Evolutionary conservation across 2,797 vertebrate genomes (phyloP), one percentile per base, ranked within the genome.

Genomic region (Pipistrellus nathusii): DNA sequence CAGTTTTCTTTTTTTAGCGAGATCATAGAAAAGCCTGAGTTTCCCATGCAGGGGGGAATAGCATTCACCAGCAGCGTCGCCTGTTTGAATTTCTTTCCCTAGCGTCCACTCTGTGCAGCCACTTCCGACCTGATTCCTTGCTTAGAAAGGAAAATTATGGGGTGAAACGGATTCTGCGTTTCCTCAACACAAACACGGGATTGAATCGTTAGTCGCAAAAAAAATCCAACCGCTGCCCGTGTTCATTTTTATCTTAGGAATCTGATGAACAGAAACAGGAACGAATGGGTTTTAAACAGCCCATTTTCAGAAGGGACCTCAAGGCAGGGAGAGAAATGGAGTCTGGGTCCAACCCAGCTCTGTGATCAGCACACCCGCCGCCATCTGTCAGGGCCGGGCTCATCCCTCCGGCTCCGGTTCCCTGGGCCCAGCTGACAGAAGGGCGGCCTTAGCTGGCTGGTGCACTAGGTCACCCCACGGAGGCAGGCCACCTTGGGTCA

Each of bases 401-500:
- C 83, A 46, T 83, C 94, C 91, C 80, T 82, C 2, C 0, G 85
- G 86, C 91, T 53, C 69, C 35, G 82, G 83, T 77, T 94, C 75
- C 85, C 0, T 13, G 25, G 85, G 75, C 66, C 90, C 93, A 91
- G 90, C 84, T 90, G 93, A 97, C 94, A 95, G 97, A 95, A 75
- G 8, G 94, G 73, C 46, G 48, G 95, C 91, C 73, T 97, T 97
- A 96, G 87, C 94, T 86, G 64, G 66, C 75, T 83, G 72, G 55
- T 92, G 91, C 78, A 44, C 78, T 64, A 93, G 94, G 95, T 96
- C 93, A 96, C 90, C 93, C 89, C 55, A 90, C 85, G 46, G 82
- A 88, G 93, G 88, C 71, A 90, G 94, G 95, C 97, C 95, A 97
- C 95, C 94, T 95, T 95, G 96, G 93, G 88, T 95, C 88, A 90